A percentile compares a stretch with the other conserved stretches of the same genome.
phyloP scores from a whole-genome alignment of 2,888 invertebrate species.

The Acrocera orbiculus region DNA sequence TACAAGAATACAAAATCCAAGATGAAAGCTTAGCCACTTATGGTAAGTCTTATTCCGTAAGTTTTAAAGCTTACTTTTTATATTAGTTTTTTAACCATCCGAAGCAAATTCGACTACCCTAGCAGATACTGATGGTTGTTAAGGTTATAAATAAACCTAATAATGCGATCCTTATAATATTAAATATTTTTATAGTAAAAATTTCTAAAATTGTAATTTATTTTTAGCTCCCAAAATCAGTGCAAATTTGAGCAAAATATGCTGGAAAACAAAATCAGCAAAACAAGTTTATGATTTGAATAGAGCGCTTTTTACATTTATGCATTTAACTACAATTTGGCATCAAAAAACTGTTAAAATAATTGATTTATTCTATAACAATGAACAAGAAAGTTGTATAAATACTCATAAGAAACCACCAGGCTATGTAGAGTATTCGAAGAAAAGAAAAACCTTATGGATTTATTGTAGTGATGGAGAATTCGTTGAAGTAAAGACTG shows the following conservation, averaged over 20 bases:
- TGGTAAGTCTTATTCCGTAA: slow-evolving; percentile 39
- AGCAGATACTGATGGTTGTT: no score
- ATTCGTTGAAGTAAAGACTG: slow-evolving; percentile 44
- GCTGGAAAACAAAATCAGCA: slow-evolving; percentile 48
- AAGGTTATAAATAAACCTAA: no score
- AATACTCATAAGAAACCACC: slow-evolving; percentile 17
- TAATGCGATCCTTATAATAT: no score
- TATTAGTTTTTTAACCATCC: no score
- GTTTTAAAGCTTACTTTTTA: not conserved
- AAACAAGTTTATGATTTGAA: slow-evolving; percentile 49
- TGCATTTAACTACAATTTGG: slow-evolving; percentile 44
- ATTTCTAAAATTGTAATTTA: no score
- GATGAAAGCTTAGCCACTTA: slow-evolving; percentile 42
- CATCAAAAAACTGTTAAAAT: slow-evolving; percentile 43
- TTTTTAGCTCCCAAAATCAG: slow-evolving; percentile 64
- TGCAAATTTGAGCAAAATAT: slow-evolving; percentile 38
- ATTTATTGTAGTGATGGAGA: slow-evolving; percentile 47
- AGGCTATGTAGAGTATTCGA: slow-evolving; percentile 45
- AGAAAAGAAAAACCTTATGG: slow-evolving; percentile 37
- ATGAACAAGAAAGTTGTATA: not conserved
- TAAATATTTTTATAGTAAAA: no score
- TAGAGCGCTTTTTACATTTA: slow-evolving; percentile 48
- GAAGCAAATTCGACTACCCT: no score
- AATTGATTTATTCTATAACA: slow-evolving; percentile 30
- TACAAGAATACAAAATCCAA: slow-evolving; percentile 43